Percentiles rank a stretch among this genome's conserved stretches.
Conservation (phyloP, 2,113 vertebrate genomes). For the Arothron firmamentum region DNA sequence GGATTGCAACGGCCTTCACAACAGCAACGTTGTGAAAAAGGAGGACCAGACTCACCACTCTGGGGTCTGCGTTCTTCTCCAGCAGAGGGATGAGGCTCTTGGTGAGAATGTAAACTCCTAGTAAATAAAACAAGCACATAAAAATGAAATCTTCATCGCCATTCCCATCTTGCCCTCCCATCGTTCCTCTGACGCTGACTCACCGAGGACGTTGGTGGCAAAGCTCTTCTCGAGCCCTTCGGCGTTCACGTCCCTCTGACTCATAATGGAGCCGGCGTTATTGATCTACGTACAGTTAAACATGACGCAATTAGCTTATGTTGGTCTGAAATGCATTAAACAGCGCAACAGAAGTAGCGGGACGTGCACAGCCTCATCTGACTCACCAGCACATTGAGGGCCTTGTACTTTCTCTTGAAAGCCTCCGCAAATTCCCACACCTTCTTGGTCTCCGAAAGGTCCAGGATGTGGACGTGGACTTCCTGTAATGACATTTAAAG, state of each 20-base stretch:
- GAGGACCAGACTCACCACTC: constrained; percentile 70
- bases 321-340: background rate
- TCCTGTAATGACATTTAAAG: constrained; percentile 62
- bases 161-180: background rate
- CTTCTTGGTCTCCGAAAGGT: constrained; percentile 76
- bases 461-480: constrained; percentile 76
- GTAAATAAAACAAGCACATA: background rate
- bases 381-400: constrained; percentile 77
- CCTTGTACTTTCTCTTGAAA: constrained; percentile 77
- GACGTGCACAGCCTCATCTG: background rate
- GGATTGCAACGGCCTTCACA: background rate
- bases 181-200: constrained; percentile 29
- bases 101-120: constrained; percentile 77
- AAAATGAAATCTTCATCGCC: background rate
- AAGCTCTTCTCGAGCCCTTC: constrained; percentile 79
- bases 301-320: background rate
- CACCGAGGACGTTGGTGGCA: constrained; percentile 75
- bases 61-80: constrained; percentile 77
- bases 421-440: constrained; percentile 78
- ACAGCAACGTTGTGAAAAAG: no score
- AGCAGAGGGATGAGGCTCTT: constrained; percentile 75
- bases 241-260: constrained; percentile 71
- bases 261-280: constrained; percentile 77
- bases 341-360: background rate
- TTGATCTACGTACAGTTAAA: constrained; percentile 67